A percentile compares a stretch with the other conserved stretches of the same genome.
Evolutionary conservation across 2,797 vertebrate species (phyloP).

Genomic region (Rhabdophis nuchalis): DNA sequence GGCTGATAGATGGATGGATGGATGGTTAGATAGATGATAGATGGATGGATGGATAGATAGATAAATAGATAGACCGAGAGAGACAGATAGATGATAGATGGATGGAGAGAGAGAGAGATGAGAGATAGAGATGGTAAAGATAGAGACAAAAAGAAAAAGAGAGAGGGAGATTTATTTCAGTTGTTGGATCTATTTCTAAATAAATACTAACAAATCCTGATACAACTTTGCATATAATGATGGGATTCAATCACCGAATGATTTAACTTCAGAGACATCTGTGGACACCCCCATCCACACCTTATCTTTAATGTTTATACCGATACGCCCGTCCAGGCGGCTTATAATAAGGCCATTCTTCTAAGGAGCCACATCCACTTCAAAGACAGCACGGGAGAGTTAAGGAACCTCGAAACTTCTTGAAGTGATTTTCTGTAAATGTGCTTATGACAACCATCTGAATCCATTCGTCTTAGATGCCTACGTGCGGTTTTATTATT

Average conservation of each 20-base stretch:
- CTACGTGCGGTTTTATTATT: conserved; percentile 39
- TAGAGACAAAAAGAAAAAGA: background rate
- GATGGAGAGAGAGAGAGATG: too few relatives aligned
- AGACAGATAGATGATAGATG: too few relatives aligned
- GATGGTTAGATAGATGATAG: too few relatives aligned
- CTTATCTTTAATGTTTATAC: conserved; percentile 74
- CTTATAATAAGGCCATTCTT: conserved; percentile 72
- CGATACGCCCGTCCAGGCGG: conserved; percentile 76
- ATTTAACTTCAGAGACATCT: conserved; percentile 72
- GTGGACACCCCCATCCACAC: conserved; percentile 21
- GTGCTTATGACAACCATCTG: conserved; percentile 75
- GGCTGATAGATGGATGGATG: too few relatives aligned
- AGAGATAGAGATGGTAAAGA: background rate
- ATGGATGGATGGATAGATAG: too few relatives aligned
- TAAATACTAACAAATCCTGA: conserved; percentile 47
- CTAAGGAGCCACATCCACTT: conserved; percentile 70
- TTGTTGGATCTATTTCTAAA: conserved; percentile 33
- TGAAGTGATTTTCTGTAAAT: conserved; percentile 76
- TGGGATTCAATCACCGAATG: conserved; percentile 67
- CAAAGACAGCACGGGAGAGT: conserved; percentile 70
- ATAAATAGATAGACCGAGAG: too few relatives aligned
- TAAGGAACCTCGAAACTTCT: conserved; percentile 68
- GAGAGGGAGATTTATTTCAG: conserved; percentile 51
- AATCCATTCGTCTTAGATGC: conserved; percentile 73
- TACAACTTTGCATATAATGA: conserved; percentile 67